Base-by-base conservation (phyloP, 2,888 invertebrate genomes). In the Drosophila algonquin region DNA sequence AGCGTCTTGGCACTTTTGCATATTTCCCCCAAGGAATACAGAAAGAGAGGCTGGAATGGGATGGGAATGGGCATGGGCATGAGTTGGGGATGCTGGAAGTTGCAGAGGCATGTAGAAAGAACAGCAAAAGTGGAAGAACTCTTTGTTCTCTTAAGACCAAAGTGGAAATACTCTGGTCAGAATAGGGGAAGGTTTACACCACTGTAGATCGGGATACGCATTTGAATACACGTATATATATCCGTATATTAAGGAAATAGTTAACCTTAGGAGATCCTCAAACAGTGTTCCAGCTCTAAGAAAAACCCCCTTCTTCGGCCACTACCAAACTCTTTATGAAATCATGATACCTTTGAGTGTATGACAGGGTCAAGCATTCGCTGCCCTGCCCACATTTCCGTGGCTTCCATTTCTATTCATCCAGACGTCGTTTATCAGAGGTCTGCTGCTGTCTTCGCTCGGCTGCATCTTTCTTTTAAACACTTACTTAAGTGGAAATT, bases 401-500 rank as follows among this genome's bases (percentile, higher is more conserved):
- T 27, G 45, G 54, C 53, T 69, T 21, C 21, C 21, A 21, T 2
- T 52, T 47, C 52, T 53, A 68, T 59, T 68, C 56, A 44, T 56
- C 56, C 50, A 67, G 65, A 67, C 65, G 75, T 80, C 80, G 79
- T 79, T 79, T 79, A 79, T 79, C 80, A 79, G 79, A 64, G 52
- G 58, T 32, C 69, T 63, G 69, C 32, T 63, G 65, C 62, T 67
- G 73, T 59, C 52, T 51, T 72, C 75, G 65, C 72, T 63, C 72
- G 65, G 68, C 64, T 78, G 76, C 79, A 73, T 77, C 80, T 67
- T 85, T 80, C 79, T 81, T 81, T 87, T 87, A 87, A 87, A 87
- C 86, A 87, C 87, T 87, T 87, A 87, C 86, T 87, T 85, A 87
- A 87, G 81, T 87, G 83, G 80, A 82, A 87, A 86, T 86, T 85